Evolutionary conservation across 1,140 invertebrate genomes (phyloP), one percentile per base, ranked within the genome.

Genomic region (Drosophila carrolli): DNA sequence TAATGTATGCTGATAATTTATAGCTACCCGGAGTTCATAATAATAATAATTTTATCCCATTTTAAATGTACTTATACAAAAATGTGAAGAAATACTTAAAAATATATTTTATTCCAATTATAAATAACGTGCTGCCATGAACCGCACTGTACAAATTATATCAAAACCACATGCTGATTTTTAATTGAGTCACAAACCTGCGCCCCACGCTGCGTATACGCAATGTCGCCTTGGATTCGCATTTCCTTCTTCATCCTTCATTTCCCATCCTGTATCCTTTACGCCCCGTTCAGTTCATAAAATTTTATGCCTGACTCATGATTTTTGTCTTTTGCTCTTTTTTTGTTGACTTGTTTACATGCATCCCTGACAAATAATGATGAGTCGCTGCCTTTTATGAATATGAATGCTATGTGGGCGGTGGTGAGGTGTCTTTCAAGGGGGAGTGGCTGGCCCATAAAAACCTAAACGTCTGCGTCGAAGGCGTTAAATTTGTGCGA

Each of bases 341-440:
- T 86, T 86, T 83, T 80, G 80, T 88, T 71, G 79, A 83, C 79
- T 83, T 86, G 83, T 88, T 86, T 82, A 86, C 83, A 88, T 37
- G 63, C 51, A 59, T 61, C 55, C 46, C 56, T 76, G 62, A 72
- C 78, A 81, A 78, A 88, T 83, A 82, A 80, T 83, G 83, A 88
- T 88, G 76, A 68, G 75, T 71, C 68, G 68, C 68, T 70, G 63
- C 47, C 79, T 88, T 83, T 88, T 88, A 88, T 88, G 78, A 86
- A 86, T 86, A 83, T 83, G 80, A 78, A 83, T 78, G 78, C 70
- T 72, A 47, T 19, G 47, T 72, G 58, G 37, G 35, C 7, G 40
- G 23, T 14, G 38, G 0, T 4, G 32, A 11, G 23, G 1, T 27
- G 40, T 5, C n/a, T 6, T 29, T 16, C 37, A 47, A n/a, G 51